Base-by-base conservation (phyloP, 1,140 invertebrate species). In the Drosophila murphyi region DNA sequence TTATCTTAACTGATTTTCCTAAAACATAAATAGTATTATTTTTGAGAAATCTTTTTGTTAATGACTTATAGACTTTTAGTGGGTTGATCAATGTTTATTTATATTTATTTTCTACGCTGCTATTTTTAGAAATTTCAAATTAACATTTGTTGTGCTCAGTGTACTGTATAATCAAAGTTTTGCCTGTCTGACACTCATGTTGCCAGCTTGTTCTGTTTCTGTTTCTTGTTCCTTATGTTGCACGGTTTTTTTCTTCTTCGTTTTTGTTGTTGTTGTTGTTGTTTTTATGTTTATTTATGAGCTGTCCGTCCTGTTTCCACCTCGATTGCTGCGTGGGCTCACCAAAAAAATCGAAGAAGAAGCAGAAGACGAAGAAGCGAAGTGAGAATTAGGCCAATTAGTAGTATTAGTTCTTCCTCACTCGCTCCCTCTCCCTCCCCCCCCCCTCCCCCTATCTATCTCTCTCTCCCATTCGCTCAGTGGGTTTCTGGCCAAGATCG, bases 351-450 rank as follows among this genome's bases (percentile, higher is more conserved):
- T 12, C 6, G 7, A 20, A 55, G 32, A 72, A 72, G 68, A 69
- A 80, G 52, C 10, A 43, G 3, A 41, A 4, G 10, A 43, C 78
- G 52, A 43, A 43, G 3, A 41, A 4, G 10, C 4, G 39, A 89
- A 86, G 70, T 81, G 81, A 89, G 85, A 89, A 89, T 89, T 89
- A 72, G 85, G 85, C 86, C 85, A 89, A 89, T 89, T 85, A 89
- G 86, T 89, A 47, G 77, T 78, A 89, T 82, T 88, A 76, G 69
- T 52, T 83, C 76, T 89, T 81, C 71, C 71, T 83, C 77, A n/a
- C 47, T n/a, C 52, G 43, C 43, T 31, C 34, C 10, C 32, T n/a
- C 59, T 1, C 50, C 20, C 41, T 28, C n/a, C 7, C 29, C 12
- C 20, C 3, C 32, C n/a, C 7, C 29, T 7, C 20, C 3, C 32